Evolutionary conservation across 1,140 invertebrate species (phyloP).

Genomic region (Luehdorfia chinensis): DNA sequence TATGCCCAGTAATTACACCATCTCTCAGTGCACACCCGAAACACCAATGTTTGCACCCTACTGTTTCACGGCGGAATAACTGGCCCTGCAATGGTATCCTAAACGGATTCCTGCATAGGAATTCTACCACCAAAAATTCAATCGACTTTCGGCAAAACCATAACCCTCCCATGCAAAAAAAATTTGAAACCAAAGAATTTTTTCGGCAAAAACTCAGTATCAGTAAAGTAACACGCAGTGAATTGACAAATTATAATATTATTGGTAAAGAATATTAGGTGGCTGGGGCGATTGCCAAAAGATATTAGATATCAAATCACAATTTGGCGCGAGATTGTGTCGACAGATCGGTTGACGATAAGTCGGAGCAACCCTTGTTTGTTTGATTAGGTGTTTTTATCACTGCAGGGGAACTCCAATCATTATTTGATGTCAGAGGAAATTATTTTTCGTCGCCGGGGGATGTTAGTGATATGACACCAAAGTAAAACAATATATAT

Average conservation of each 20-base stretch:
- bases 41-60: no score
- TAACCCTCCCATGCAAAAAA: no score
- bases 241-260: constrained; percentile 35
- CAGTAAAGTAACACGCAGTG: no score
- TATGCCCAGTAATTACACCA: no score
- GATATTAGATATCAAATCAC: constrained; percentile 62
- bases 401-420: constrained; percentile 33
- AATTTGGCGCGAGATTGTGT: constrained; percentile 55
- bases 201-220: no score
- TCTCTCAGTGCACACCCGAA: no score
- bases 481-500: neutral
- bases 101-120: no score
- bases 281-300: constrained; percentile 22
- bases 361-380: constrained; percentile 51
- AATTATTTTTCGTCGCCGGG: constrained; percentile 40
- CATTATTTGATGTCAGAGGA: constrained; percentile 40
- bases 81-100: no score
- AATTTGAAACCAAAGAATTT: no score
- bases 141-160: no score
- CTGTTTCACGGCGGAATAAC: no score
- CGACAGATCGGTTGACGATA: constrained; percentile 48
- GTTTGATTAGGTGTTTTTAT: constrained; percentile 60
- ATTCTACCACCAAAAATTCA: no score
- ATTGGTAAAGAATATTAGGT: constrained; percentile 34
- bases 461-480: constrained; percentile 9